Evolutionary conservation across 2,113 vertebrate species (phyloP), one percentile per base, ranked within the genome.

Genomic region (Pandion haliaetus): DNA sequence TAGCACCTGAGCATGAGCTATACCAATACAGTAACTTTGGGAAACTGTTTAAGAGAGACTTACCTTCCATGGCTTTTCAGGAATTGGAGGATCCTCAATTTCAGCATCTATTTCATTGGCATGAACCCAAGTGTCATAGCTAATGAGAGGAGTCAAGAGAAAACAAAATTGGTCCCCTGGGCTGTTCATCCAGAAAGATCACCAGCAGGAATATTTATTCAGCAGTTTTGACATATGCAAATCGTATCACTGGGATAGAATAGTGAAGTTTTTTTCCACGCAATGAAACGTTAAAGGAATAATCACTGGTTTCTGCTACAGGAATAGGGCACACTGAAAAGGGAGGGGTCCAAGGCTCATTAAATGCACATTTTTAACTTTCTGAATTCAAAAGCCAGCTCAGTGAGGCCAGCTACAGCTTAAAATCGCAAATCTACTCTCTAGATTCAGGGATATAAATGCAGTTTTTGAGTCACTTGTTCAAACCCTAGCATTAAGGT

Each of bases 41-140:
- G 42, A 9, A 36, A 47, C 29, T 2, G 16, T 14, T 61, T 3
- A 31, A 11, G 47, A 21, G 40, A 17, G 2, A 29, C 98, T 98
- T 52, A 99, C 99, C 99, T 99, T 99, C 99, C 99, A 99, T 0
- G 99, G 99, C 79, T 99, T 99, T 97, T 99, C 99, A 8, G 98
- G 97, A 96, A 98, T 99, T 1, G 99, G 99, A 32, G 99, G 98
- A 55, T 99, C 99, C 97, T 99, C 99, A 24, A 99, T 98, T 16
- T 99, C 99, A 0, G 98, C 99, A 13, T 99, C 99, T 54, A 99
- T 97, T 63, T 99, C 99, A 12, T 97, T 98, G 93, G 97, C 97
- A 6, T 99, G 98, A 36, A 99, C 98, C 99, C 99, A 99, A 94
- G 99, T 99, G 81, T 99, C 99, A 34, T 99, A 99, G 97, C 99